Evolutionary conservation across 2,797 vertebrate species (phyloP), one percentile per base, ranked within the genome.

Genomic region (Liparis tanakae): DNA sequence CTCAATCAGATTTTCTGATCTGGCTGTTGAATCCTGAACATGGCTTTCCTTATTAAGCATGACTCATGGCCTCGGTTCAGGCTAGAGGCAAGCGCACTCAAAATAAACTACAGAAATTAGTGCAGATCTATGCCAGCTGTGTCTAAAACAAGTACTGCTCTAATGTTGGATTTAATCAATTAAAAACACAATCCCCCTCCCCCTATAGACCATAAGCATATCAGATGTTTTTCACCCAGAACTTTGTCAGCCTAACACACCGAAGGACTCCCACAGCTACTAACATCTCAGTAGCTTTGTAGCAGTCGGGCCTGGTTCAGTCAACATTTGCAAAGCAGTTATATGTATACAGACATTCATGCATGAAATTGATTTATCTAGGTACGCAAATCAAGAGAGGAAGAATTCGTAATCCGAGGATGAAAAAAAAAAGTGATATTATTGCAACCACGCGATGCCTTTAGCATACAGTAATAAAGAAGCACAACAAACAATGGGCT

Each of bases 1-100:
- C 87, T 89, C 72, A 74, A 83, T 36, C 71, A 76, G 87, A 91
- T 87, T 87, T 86, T 87, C 76, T 87, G 87, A 89, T 86, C 75
- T 83, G 80, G 74, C 77, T 60, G 67, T 41, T 46, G 55, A 67
- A 77, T 76, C 78, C 71, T 18, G 77, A 84, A 67, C 73, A 0
- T 60, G n/a, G 74, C 51, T 74, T 74, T 76, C 59, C 72, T 87
- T 84, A 86, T 87, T 86, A 84, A 78, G 78, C 67, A 50, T 88
- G 88, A 91, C 86, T 89, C 91, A 88, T 83, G 78, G 81, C 83
- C 79, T 85, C n/a, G 2, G 83, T 84, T 85, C 51, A 80, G 83
- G 60, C 82, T 79, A 79, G 84, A 64, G 76, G 67, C 22, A 59
- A 56, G 66, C 66, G 13, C 58, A 7, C 76, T 79, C 72, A 57